Conservation (phyloP, 2,888 invertebrate genomes). For the Ophion obscuratus region DNA sequence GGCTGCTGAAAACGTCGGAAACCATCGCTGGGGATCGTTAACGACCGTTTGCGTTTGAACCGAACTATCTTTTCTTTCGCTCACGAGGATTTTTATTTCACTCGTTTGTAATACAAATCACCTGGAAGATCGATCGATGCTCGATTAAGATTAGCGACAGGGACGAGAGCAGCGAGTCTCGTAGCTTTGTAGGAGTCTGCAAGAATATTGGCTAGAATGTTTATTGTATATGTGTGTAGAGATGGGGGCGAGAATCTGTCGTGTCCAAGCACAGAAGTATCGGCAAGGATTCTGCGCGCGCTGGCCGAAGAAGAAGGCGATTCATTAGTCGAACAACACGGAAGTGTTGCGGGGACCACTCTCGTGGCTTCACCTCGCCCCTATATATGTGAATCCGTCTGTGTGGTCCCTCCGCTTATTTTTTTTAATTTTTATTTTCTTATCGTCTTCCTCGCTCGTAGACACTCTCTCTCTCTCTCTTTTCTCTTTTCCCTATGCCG, state of each 20-base stretch:
- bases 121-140: too few relatives aligned
- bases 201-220: conserved; percentile 55
- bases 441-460: conserved; percentile 40
- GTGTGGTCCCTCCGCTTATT: conserved; percentile 64
- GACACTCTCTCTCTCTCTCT: conserved; percentile 26
- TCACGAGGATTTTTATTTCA: too few relatives aligned
- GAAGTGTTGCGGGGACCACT: conserved; percentile 77
- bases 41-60: too few relatives aligned
- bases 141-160: conserved; percentile 1
- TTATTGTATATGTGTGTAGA: conserved; percentile 34
- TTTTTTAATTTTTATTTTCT: conserved; percentile 30
- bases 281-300: conserved; percentile 50
- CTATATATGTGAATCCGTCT: conserved; percentile 58
- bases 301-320: conserved; percentile 75
- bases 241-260: conserved; percentile 63
- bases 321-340: conserved; percentile 84
- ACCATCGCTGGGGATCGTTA: too few relatives aligned
- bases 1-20: too few relatives aligned
- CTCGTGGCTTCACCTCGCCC: conserved; percentile 73
- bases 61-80: too few relatives aligned
- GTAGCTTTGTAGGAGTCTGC: conserved; percentile 51
- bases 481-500: conserved; percentile 22
- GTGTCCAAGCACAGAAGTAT: conserved; percentile 40
- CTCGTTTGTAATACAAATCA: too few relatives aligned
- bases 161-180: conserved; percentile 29